These are phyloP conservation scores for Nomada hirtipes DNA, from an alignment of 2,888 invertebrate genomes.

Conservation along the genomic window DNA sequence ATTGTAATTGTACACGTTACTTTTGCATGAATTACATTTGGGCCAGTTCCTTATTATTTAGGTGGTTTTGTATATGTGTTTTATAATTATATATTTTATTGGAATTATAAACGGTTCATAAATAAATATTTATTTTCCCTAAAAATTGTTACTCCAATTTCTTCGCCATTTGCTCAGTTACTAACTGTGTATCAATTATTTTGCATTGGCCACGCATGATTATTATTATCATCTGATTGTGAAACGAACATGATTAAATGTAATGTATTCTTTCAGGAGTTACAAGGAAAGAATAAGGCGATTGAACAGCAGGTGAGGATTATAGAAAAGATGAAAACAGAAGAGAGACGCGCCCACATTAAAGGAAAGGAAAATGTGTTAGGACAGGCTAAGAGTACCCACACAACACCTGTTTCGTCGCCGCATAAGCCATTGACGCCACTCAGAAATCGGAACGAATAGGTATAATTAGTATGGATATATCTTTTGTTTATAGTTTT, in stretches of 20 bases:
- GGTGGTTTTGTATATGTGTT: too few species aligned
- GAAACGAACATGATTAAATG: not conserved
- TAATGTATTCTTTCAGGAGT: slow-evolving; percentile 69
- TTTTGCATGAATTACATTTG: too few species aligned
- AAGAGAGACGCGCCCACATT: slow-evolving; percentile 77
- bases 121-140: slow-evolving; percentile 1
- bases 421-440: slow-evolving; percentile 83
- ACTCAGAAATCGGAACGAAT: slow-evolving; percentile 84
- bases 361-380: slow-evolving; percentile 85
- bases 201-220: not conserved
- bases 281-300: slow-evolving; percentile 70
- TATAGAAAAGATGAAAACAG: slow-evolving; percentile 83
- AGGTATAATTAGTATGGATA: slow-evolving; percentile 36
- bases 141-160: not conserved
- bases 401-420: slow-evolving; percentile 75
- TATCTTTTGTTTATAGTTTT: slow-evolving; percentile 2
- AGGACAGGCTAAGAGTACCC: slow-evolving; percentile 77
- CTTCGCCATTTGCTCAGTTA: not conserved
- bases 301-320: slow-evolving; percentile 80
- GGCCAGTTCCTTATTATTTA: not conserved
- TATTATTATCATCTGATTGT: not conserved
- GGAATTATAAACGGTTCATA: not conserved
- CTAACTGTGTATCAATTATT: not conserved
- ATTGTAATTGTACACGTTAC: not conserved
- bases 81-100: not conserved